phyloP scores from a whole-genome alignment of 2,113 vertebrate genomes.

The Cettia cetti region DNA sequence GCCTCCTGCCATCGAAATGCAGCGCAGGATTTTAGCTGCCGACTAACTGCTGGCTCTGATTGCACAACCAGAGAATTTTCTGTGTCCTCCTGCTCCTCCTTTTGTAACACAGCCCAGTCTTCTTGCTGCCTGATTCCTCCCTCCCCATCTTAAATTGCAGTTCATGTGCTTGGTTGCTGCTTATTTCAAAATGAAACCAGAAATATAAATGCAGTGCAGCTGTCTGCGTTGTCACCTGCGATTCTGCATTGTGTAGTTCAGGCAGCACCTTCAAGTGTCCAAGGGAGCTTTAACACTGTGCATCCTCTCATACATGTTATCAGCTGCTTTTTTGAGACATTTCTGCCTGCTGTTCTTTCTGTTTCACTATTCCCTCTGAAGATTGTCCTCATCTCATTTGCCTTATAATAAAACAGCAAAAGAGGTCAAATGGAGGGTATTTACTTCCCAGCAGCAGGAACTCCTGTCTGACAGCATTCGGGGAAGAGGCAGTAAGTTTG shows the following conservation, averaged over 20 bases:
- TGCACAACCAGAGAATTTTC: background rate
- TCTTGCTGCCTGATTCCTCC: background rate
- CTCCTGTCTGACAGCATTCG: background rate
- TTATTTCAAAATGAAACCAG: background rate
- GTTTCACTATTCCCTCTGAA: background rate
- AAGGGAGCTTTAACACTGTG: background rate
- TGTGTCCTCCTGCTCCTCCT: background rate
- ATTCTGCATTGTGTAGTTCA: background rate
- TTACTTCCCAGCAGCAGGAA: background rate
- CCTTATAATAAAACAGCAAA: background rate
- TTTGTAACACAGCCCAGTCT: background rate
- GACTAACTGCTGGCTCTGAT: background rate
- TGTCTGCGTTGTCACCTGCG: background rate
- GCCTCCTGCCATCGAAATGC: background rate
- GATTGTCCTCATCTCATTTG: background rate
- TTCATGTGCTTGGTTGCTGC: background rate
- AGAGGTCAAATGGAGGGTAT: background rate
- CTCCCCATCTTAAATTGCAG: background rate
- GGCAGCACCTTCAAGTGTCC: background rate
- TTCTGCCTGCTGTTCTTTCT: background rate
- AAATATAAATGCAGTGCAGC: background rate
- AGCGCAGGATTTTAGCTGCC: background rate
- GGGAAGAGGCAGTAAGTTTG: background rate
- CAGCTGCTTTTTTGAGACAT: background rate
- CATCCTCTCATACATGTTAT: background rate